A percentile compares a stretch with the other conserved stretches of the same genome.
These are phyloP conservation scores for Bungarus multicinctus DNA, from an alignment of 2,113 vertebrate species.

Conservation along the genomic window DNA sequence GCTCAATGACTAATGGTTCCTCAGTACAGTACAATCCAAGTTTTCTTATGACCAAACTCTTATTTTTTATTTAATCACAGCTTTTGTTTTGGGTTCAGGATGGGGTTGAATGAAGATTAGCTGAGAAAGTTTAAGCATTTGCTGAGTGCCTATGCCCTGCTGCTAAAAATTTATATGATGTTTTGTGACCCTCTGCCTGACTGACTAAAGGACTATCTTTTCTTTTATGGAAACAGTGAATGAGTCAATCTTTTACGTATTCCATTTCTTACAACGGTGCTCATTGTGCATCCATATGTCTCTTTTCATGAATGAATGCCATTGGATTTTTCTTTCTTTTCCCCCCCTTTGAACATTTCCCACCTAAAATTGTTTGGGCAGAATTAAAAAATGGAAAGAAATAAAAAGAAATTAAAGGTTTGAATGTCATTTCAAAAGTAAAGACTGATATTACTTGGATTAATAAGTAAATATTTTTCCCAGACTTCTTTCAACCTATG, in stretches of 20 bases:
- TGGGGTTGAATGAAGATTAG: neutral
- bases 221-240: neutral
- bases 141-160: neutral
- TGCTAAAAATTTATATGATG: neutral
- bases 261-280: neutral
- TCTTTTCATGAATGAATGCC: neutral
- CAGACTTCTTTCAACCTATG: neutral
- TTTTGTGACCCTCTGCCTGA: neutral
- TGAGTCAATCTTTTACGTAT: neutral
- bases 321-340: neutral
- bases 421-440: neutral
- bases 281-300: neutral
- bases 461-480: neutral
- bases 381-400: neutral
- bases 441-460: neutral
- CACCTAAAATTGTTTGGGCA: neutral
- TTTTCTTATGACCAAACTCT: neutral
- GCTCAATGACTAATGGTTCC: neutral
- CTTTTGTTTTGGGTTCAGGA: neutral
- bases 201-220: neutral
- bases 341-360: neutral
- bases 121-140: neutral
- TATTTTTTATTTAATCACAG: neutral
- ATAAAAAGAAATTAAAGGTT: neutral
- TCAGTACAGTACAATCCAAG: neutral